These are phyloP conservation scores for Harpegnathos saltator DNA, from an alignment of 1,140 invertebrate genomes.

Conservation along the genomic window DNA sequence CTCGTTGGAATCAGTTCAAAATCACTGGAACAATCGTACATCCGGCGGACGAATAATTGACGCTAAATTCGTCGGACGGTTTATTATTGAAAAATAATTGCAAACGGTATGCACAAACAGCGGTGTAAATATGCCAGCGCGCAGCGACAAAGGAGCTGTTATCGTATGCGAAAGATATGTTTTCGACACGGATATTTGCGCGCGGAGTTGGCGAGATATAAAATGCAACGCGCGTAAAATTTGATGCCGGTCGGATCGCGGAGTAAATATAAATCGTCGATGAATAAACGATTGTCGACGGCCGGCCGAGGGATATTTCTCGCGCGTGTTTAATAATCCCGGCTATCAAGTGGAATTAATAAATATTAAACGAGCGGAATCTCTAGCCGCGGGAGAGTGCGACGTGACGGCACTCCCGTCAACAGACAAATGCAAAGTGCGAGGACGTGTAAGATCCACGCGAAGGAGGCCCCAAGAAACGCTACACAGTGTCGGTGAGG, in stretches of 20 bases:
- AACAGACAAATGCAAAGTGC: neutral
- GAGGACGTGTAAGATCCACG: neutral
- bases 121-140: neutral
- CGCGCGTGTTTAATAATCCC: too few species aligned
- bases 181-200: conserved; percentile 26
- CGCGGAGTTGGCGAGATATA: neutral
- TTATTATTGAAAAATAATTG: conserved; percentile 36
- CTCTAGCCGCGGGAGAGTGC: too few species aligned
- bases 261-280: too few species aligned
- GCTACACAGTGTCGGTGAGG: neutral
- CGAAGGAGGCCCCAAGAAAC: neutral
- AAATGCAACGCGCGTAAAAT: neutral
- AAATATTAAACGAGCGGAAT: too few species aligned
- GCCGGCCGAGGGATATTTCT: too few species aligned
- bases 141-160: conserved; percentile 21
- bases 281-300: too few species aligned
- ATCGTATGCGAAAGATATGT: conserved; percentile 17
- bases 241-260: neutral
- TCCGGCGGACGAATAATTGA: neutral
- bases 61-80: neutral
- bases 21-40: neutral
- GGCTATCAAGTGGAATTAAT: too few species aligned
- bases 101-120: neutral
- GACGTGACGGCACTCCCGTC: too few species aligned
- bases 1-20: neutral